These are phyloP conservation scores for Melipona quadrifasciata DNA, from an alignment of 1,140 invertebrate genomes.

Conservation along the genomic window DNA sequence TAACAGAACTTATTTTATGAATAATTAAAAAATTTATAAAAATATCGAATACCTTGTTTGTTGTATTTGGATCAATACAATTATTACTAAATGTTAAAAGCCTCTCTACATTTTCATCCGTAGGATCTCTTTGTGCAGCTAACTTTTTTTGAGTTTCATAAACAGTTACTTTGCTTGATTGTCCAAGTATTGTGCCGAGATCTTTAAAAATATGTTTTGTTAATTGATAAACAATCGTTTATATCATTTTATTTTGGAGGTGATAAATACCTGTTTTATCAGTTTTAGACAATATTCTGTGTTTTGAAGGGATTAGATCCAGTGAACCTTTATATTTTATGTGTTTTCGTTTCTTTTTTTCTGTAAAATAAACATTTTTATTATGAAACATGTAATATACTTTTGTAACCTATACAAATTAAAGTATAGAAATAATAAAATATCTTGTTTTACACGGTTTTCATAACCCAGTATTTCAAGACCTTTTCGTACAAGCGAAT, in stretches of 20 bases:
- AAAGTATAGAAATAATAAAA: neutral
- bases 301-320: conserved; percentile 71
- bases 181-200: conserved; percentile 40
- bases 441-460: conserved; percentile 64
- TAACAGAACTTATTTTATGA: neutral
- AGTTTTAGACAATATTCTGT: conserved; percentile 62
- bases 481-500: conserved; percentile 73
- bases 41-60: conserved; percentile 66
- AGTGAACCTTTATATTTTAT: conserved; percentile 60
- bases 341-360: conserved; percentile 65
- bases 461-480: conserved; percentile 72
- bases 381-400: neutral
- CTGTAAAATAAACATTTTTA: conserved; percentile 44
- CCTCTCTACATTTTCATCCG: conserved; percentile 71
- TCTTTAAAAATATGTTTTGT: conserved; percentile 30
- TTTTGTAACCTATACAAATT: conserved; percentile 4
- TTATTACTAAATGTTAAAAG: conserved; percentile 70
- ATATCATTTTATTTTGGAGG: neutral
- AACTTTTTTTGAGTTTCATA: conserved; percentile 69
- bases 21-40: conserved; percentile 6
- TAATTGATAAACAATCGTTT: neutral
- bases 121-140: conserved; percentile 63
- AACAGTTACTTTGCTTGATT: conserved; percentile 67
- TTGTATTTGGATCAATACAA: conserved; percentile 54
- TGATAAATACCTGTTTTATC: conserved; percentile 64